Conservation (phyloP, 2,113 vertebrate species). For the Gasterosteus nipponicus region DNA sequence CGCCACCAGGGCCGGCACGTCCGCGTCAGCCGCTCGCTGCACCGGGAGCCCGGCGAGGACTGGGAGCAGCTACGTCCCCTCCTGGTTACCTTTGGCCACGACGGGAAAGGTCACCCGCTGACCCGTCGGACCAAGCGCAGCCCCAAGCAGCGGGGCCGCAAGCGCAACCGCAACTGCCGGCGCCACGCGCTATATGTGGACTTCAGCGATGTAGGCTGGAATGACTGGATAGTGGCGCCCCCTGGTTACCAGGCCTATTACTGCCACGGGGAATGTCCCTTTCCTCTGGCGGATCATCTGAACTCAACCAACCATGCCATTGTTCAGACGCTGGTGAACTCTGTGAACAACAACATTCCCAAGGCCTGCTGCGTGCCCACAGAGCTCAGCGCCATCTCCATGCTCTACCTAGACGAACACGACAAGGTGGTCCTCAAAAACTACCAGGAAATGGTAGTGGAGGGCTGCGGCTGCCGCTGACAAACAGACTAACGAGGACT, state of each 20-base stretch:
- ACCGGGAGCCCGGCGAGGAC: slow-evolving; percentile 85
- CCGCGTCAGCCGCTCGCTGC: slow-evolving; percentile 93
- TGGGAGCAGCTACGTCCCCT: slow-evolving; percentile 96
- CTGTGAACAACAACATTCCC: slow-evolving; percentile 97
- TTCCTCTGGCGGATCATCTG: slow-evolving; percentile 96
- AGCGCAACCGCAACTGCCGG: slow-evolving; percentile 94
- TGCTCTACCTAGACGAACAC: slow-evolving; percentile 98
- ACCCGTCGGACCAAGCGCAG: slow-evolving; percentile 91
- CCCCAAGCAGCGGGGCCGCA: slow-evolving; percentile 88
- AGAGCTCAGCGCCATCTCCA: slow-evolving; percentile 98
- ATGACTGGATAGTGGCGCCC: slow-evolving; percentile 98
- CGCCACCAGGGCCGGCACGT: slow-evolving; percentile 90
- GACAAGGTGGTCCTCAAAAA: slow-evolving; percentile 99
- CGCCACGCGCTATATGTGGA: slow-evolving; percentile 96
- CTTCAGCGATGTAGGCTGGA: slow-evolving; percentile 98
- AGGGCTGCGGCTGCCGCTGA: slow-evolving; percentile 97
- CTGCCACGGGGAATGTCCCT: slow-evolving; percentile 97
- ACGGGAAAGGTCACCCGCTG: slow-evolving; percentile 91
- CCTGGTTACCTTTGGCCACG: slow-evolving; percentile 96
- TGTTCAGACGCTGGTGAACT: slow-evolving; percentile 98
- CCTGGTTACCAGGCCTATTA: slow-evolving; percentile 98
- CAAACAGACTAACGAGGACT: slow-evolving; percentile 70
- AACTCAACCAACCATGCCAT: slow-evolving; percentile 99
- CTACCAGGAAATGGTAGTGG: slow-evolving; percentile 99
- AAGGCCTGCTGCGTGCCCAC: slow-evolving; percentile 98